Evolutionary conservation across 2,113 vertebrate genomes (phyloP), one percentile per base, ranked within the genome.

Genomic region (Mobula birostris): DNA sequence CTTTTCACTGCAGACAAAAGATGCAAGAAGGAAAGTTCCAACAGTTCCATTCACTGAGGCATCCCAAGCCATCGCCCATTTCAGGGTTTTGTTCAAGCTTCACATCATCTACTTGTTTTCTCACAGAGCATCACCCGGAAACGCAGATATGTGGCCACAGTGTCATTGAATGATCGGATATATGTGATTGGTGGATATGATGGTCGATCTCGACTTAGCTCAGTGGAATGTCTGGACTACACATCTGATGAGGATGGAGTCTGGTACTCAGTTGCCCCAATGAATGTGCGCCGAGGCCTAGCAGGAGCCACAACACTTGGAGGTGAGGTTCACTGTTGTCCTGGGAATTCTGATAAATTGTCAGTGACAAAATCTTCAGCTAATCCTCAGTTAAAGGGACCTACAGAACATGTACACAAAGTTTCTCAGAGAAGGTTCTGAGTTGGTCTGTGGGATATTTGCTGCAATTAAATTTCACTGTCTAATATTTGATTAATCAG

Each of bases 121-220:
- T 82, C 40, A 0, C 36, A 99, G 99, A 99, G 99, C 96, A 99
- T 99, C 95, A 98, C 98, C 7, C 97, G 98, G 1, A 99, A 99
- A 95, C 96, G 99, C 61, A 98, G 99, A 0, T 99, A 99, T 0
- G 99, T 99, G 12, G 99, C 99, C 27, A 99, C 98, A 0, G 99
- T 99, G 94, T 99, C 98, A 5, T 97, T 99, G 0, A 98, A 99
- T 0, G 99, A 99, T 94, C 97, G 99, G 0, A 98, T 99, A 94
- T 99, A 99, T 0, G 99, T 99, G 85, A 99, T 99, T 0, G 99
- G 99, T 1, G 99, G 99, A 0, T 99, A 99, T 1, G 99, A 99
- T 0, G 99, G 99, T 0, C 98, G 99, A 11, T 99, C 98, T 0
- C 96, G 99, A 5, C 98, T 99, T 96, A 99, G 99, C 95, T 99